Evolutionary conservation across 2,797 vertebrate genomes (phyloP), one percentile per base, ranked within the genome.

Genomic region (Gobionotothen gibberifrons): DNA sequence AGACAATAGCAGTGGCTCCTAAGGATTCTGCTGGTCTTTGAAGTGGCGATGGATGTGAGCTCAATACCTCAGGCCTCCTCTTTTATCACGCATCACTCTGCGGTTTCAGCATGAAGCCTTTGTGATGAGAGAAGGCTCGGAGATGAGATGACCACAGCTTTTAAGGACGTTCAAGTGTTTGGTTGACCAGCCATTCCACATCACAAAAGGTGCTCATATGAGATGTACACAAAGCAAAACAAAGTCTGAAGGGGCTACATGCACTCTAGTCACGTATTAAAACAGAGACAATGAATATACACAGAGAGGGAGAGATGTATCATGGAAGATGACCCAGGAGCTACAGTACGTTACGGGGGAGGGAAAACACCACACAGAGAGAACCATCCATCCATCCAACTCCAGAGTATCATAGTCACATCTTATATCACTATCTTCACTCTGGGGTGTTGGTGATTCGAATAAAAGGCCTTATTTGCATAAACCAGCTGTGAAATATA

Each of bases 41-140:
- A 95, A 93, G 93, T 92, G 86, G 88, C 79, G 75, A 85, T 81
- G 86, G 92, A 85, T 82, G 71, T 52, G 78, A 87, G 84, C 82
- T 87, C 88, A 83, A 78, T 77, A 82, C 84, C 90, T 74, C 47
- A 36, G 85, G 78, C 77, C 49, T 14, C 60, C 40, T 81, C 81
- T 84, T 89, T 86, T 86, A 85, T 87, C 82, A 44, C 3, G 3
- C 64, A 84, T 74, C 77, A 39, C 72, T 85, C 76, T 79, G 89
- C 19, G 89, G 86, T 86, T 90, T 85, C 69, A 74, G 70, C 60
- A 46, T 3, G 3, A 72, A 49, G 76, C 65, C 85, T 84, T 87
- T 88, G 83, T 88, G 84, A 87, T 62, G 73, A 85, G 70, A 82
- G 68, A 69, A 7, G 3, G 58, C 77, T 88, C 81, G 78, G 74